Base-by-base conservation (phyloP, 2,888 invertebrate genomes). In the Drosophila nr. medialis region DNA sequence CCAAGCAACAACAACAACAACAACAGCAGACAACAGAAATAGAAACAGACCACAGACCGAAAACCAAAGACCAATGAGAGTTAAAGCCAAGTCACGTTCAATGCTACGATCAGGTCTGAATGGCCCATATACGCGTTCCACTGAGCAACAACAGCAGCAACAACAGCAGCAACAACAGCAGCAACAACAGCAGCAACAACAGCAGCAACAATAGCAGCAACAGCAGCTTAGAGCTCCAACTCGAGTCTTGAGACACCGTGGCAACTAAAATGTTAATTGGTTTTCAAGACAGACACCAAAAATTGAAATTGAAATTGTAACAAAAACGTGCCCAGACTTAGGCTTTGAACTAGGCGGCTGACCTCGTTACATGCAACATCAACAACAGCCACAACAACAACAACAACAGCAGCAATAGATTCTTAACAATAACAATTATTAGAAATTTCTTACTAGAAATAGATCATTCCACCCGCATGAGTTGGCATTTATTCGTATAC, bases 81-180 rank as follows among this genome's bases (percentile, higher is more conserved):
- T 81, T 84, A 69, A 64, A 75, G 89, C 80, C 83, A 62, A 88
- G 83, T 89, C 83, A 83, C 86, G 83, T 83, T 75, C 89, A 88
- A 89, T 83, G 89, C 80, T 83, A 70, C 58, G 68, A 74, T 58
- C 70, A 67, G 50, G 45, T 45, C 80, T 29, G n/a, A 59, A 27
- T 84, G 75, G 71, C 82, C 70, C 71, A 68, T 81, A 65, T 78
- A 71, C 51, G 49, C 38, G 54, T 24, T 48, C 61, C 61, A 72
- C 30, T 29, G 48, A 66, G 56, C 61, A 45, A 1, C 36, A n/a
- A 4, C 29, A 49, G 5, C 71, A 18, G 11, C 58, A 45, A 0
- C 54, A 66, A 18, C 69, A n/a, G n/a, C n/a, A n/a, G n/a, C n/a
- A n/a, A n/a, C n/a, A n/a, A n/a, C n/a, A n/a, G n/a, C n/a, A n/a